Percentiles rank a stretch among this genome's conserved stretches.
These are phyloP conservation scores for Microchirus variegatus DNA, from an alignment of 2,797 vertebrate species.

Conservation along the genomic window DNA sequence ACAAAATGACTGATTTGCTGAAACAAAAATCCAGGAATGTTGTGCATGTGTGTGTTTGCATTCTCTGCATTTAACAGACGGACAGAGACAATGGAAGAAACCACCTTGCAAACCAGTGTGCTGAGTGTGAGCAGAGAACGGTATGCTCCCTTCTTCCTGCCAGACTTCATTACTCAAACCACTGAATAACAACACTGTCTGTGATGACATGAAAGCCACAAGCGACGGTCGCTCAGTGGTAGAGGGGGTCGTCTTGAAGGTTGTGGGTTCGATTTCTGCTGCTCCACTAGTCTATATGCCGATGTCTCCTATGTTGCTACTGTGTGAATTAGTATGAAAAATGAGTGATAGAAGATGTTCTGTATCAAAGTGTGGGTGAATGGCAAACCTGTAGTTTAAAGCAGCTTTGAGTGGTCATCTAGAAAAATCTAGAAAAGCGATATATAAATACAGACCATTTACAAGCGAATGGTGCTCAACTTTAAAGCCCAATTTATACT, in stretches of 20 bases:
- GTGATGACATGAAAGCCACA: conserved; percentile 26
- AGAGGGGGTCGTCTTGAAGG: too few species aligned
- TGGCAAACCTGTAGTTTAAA: too few species aligned
- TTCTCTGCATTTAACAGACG: conserved; percentile 8
- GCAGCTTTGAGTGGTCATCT: too few species aligned
- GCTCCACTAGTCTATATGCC: too few species aligned
- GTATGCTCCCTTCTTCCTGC: conserved; percentile 32
- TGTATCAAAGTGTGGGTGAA: too few species aligned
- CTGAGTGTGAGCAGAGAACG: conserved; percentile 28
- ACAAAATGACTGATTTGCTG: conserved; percentile 9
- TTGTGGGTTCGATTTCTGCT: too few species aligned
- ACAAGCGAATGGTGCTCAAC: conserved; percentile 20
- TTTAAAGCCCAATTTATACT: too few species aligned
- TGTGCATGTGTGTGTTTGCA: conserved; percentile 25
- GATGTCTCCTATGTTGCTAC: too few species aligned
- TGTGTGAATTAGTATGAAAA: too few species aligned
- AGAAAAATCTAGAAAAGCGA: too few species aligned
- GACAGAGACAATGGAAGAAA: conserved; percentile 6
- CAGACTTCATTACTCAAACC: conserved; percentile 47
- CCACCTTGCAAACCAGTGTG: conserved; percentile 23
- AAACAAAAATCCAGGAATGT: neutral
- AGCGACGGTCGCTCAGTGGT: neutral
- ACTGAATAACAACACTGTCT: conserved; percentile 41
- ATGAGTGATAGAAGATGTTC: too few species aligned
- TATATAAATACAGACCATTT: too few species aligned